Conservation (phyloP, 35 echinoderm and acorn worm species). For the Lytechinus pictus region DNA sequence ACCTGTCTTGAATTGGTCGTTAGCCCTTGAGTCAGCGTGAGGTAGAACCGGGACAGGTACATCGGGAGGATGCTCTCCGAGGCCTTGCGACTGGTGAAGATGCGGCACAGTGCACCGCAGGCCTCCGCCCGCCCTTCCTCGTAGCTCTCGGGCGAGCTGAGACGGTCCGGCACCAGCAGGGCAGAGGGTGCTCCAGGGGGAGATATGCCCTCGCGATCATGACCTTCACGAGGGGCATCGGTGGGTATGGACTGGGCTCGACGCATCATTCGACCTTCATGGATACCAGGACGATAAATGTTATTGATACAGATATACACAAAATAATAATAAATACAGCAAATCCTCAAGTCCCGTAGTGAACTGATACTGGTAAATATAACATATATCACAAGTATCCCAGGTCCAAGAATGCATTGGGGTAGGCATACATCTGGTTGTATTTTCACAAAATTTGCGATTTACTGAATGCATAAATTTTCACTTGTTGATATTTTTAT, state of each 20-base stretch:
- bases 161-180: not conserved
- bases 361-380: too few relatives aligned
- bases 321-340: too few relatives aligned
- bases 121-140: constrained; percentile 95
- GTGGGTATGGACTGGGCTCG: constrained; percentile 40
- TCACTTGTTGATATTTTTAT: too few relatives aligned
- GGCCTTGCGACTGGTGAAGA: constrained; percentile 84
- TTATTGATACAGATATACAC: not conserved
- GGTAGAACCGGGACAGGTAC: constrained; percentile 89
- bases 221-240: constrained; percentile 29
- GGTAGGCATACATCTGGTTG: too few relatives aligned
- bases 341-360: too few relatives aligned
- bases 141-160: constrained; percentile 73
- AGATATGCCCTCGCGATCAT: not conserved
- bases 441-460: too few relatives aligned
- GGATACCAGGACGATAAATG: not conserved
- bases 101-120: constrained; percentile 86
- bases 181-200: not conserved
- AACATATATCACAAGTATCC: too few relatives aligned
- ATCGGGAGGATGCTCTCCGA: constrained; percentile 81
- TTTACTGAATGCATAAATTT: too few relatives aligned
- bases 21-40: constrained; percentile 78
- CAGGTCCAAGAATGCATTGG: too few relatives aligned
- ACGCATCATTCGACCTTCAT: constrained; percentile 44
- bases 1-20: constrained; percentile 35